Conservation (phyloP, 2,113 vertebrate genomes). For the Psittacula cyanocephala region DNA sequence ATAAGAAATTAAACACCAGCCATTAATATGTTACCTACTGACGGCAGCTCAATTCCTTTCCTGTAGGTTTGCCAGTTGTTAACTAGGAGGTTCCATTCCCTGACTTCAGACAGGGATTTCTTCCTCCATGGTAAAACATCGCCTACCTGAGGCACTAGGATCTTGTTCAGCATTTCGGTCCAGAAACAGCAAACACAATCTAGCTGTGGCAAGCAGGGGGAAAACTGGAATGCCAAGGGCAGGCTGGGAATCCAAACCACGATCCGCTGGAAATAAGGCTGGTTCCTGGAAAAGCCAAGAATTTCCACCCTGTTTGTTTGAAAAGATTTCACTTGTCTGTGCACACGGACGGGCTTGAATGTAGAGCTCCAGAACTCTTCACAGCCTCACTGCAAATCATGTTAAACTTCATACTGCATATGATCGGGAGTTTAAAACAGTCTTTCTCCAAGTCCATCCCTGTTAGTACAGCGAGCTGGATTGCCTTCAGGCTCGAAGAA, state of each 20-base stretch:
- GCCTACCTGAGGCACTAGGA: conserved; percentile 76
- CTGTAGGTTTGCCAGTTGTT: conserved; percentile 27
- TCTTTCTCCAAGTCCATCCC: neutral
- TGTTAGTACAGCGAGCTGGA: neutral
- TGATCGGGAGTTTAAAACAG: neutral
- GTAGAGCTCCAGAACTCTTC: neutral
- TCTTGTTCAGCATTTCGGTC: conserved; percentile 70
- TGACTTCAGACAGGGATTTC: conserved; percentile 65
- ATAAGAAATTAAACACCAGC: conserved; percentile 46
- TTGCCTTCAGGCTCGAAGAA: neutral
- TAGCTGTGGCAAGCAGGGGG: conserved; percentile 72
- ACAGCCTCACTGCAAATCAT: neutral
- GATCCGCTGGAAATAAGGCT: conserved; percentile 64
- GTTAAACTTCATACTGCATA: neutral
- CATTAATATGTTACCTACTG: conserved; percentile 35
- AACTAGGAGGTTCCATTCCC: conserved; percentile 54
- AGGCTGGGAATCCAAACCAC: conserved; percentile 74
- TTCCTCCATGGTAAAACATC: conserved; percentile 71
- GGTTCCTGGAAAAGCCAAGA: conserved; percentile 71
- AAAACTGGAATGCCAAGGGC: conserved; percentile 69
- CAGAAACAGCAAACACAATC: conserved; percentile 83
- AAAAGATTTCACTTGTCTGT: conserved; percentile 58
- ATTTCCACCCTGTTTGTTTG: conserved; percentile 72
- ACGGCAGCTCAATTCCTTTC: conserved; percentile 40
- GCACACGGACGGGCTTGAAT: neutral